Base-by-base conservation (phyloP, 2,797 vertebrate species). In the Danio choprae region DNA sequence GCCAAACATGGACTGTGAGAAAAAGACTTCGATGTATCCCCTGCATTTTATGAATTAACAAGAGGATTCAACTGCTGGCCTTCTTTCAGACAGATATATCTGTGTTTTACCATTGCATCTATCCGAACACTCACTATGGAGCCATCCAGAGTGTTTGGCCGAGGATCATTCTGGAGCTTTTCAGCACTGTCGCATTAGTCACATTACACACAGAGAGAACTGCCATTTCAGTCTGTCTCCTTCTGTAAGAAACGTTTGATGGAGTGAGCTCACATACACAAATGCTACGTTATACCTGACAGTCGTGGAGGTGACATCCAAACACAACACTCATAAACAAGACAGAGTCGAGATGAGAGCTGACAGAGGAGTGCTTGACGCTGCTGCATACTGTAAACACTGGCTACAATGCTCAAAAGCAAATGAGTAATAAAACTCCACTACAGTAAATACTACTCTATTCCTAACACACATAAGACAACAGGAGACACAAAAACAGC, bases 31-130 rank as follows among this genome's bases (percentile, higher is more conserved):
- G 80, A 65, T 77, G 59, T 79, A 80, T 83, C 67, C 38, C 40
- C 38, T 77, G 43, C 51, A 77, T 80, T 83, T 85, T 81, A 79
- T 80, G 75, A 85, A 86, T 84, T 38, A 84, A 69, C 72, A 36
- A 10, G 76, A 80, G 64, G 73, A 82, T 84, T 59, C 46, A 43
- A 83, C 78, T 83, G 44, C n/a, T 53, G 78, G 43, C 79, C 62
- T 29, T 29, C 60, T 81, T 59, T 72, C 20, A 13, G 59, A 74
- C 70, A 74, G 79, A 75, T 79, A 76, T 62, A 59, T 75, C 59
- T 38, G 58, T 83, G 81, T 72, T 79, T 70, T 83, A 79, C 73
- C 84, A 74, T 58, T 70, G 80, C 63, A 77, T 84, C 72, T 74
- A 82, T 75, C 72, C 71, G 38, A 55, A 40, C 22, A 11, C 22